Evolutionary conservation across 2,797 vertebrate genomes (phyloP), one percentile per base, ranked within the genome.

Genomic region (Danio aesculapii): DNA sequence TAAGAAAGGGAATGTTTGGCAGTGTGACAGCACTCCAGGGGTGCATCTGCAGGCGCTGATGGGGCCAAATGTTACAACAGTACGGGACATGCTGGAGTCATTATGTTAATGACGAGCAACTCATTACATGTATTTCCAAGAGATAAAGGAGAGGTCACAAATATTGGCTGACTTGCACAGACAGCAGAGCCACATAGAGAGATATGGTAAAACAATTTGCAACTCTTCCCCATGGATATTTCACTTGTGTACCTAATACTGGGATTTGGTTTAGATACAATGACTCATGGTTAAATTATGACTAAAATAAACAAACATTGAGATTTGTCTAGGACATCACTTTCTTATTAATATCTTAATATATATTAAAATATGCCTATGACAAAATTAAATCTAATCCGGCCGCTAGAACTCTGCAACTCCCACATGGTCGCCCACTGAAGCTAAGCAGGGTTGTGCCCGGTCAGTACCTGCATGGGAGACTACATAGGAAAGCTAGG

Each of bases 31-130:
- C 21, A 12, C 44, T 75, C 57, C 73, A 49, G 43, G 67, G 55
- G 47, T 55, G 43, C 69, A 59, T 53, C 66, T 68, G 66, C 62
- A 75, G 21, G 59, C 64, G 71, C 49, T 55, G 49, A 59, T 50
- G 64, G 66, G 70, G 70, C 74, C 85, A 77, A 79, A 79, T 19
- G 41, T 79, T 86, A 84, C 77, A 79, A 79, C 74, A 84, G 81
- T 66, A 30, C 9, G 10, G 55, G 75, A 75, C 71, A 89, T 82
- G 75, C 76, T 87, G 85, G 81, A 86, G 77, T 83, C 72, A 86
- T 88, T 87, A 86, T 11, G 57, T 78, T 85, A 83, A 77, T 44
- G 55, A 64, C 62, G 71, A 50, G 9, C 14, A 59, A 67, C 83
- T 83, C 73, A 83, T 84, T 81, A 81, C 57, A 68, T 79, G 66